A percentile compares a stretch with the other conserved stretches of the same genome.
phyloP scores from a whole-genome alignment of 2,888 invertebrate species.

The Laspeyria flexula region DNA sequence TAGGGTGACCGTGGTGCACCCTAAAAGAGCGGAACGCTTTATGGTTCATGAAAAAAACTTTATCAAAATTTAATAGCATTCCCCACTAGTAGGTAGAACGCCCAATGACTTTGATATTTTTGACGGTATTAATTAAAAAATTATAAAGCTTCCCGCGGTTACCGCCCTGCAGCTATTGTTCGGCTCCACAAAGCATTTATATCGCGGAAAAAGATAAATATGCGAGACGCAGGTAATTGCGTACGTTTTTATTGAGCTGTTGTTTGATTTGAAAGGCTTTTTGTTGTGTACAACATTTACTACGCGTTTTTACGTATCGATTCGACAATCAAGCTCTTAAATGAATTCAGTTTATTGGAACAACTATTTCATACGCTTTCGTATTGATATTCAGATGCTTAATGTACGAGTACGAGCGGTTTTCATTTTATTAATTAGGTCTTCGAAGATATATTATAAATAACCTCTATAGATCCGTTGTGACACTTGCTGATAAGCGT shows the following conservation, averaged over 20 bases:
- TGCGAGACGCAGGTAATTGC: constrained; percentile 80
- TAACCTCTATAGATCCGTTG: too few species aligned
- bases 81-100: constrained; percentile 69
- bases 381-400: too few species aligned
- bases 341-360: constrained; percentile 31
- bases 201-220: constrained; percentile 83
- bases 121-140: constrained; percentile 85
- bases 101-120: constrained; percentile 85
- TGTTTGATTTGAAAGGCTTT: constrained; percentile 81
- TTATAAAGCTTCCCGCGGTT: constrained; percentile 80
- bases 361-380: constrained; percentile 14
- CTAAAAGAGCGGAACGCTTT: constrained; percentile 65
- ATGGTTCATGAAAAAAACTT: constrained; percentile 62
- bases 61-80: constrained; percentile 74
- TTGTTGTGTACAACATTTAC: constrained; percentile 64
- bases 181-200: constrained; percentile 75
- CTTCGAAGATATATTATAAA: too few species aligned
- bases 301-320: constrained; percentile 43
- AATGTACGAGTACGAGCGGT: too few species aligned
- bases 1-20: constrained; percentile 41
- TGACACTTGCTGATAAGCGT: too few species aligned
- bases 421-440: too few species aligned
- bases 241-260: constrained; percentile 77
- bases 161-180: constrained; percentile 66
- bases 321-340: constrained; percentile 41